Conservation (phyloP, 2,113 vertebrate species). For the Xenopus tropicalis region UCB_Xtro_10.0 CM004452.2:6641001-6641500, state of each 20-base stretch:
- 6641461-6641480: too few relatives aligned
- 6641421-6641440: conserved; percentile 78
- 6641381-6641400: conserved; percentile 72
- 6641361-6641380: conserved; percentile 53
- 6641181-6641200: conserved; percentile 3
- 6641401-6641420: conserved; percentile 70
- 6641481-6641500: too few relatives aligned
- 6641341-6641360: conserved; percentile 76
- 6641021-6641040: too few relatives aligned
- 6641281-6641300: conserved; percentile 77
- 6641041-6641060: too few relatives aligned
- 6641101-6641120: too few relatives aligned
- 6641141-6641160: too few relatives aligned
- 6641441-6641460: conserved; percentile 76
- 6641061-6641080: too few relatives aligned
- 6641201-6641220: not conserved
- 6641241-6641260: not conserved
- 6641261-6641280: conserved; percentile 77
- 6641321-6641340: conserved; percentile 80
- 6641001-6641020: too few relatives aligned
- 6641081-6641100: too few relatives aligned
- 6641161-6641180: too few relatives aligned
- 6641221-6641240: not conserved
- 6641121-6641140: too few relatives aligned
- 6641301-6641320: conserved; percentile 70